Conservation (phyloP, 2,888 invertebrate species). For the Lithophane leautieri region DNA sequence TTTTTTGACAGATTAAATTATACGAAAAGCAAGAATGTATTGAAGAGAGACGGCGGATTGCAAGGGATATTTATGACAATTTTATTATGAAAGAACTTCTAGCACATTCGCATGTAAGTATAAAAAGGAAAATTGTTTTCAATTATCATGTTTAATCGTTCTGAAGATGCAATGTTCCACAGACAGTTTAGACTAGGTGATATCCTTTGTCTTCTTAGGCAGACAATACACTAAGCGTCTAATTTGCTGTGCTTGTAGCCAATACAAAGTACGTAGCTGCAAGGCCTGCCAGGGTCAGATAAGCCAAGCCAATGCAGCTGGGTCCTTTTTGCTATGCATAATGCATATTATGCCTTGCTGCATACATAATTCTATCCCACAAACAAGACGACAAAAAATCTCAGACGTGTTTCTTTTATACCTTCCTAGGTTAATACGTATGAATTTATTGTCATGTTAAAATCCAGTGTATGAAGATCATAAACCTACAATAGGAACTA, state of each 20-base stretch:
- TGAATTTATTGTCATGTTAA: background rate
- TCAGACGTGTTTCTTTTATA: background rate
- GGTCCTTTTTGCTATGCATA: slow-evolving; percentile 37
- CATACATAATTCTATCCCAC: slow-evolving; percentile 8
- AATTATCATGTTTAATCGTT: slow-evolving; percentile 17
- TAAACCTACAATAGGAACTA: slow-evolving; percentile 3
- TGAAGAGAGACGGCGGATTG: slow-evolving; percentile 98
- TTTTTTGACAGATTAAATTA: slow-evolving; percentile 96
- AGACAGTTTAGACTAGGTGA: slow-evolving; percentile 27
- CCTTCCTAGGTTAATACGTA: background rate
- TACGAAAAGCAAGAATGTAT: slow-evolving; percentile 99
- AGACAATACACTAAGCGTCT: slow-evolving; percentile 5
- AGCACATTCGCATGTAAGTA: slow-evolving; percentile 99
- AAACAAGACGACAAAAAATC: background rate
- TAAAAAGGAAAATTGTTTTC: slow-evolving; percentile 37
- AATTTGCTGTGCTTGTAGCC: background rate
- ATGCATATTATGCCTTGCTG: slow-evolving; percentile 6
- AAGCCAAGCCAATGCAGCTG: slow-evolving; percentile 13
- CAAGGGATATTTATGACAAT: slow-evolving; percentile 99
- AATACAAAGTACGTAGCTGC: slow-evolving; percentile 30
- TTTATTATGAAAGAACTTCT: slow-evolving; percentile 99
- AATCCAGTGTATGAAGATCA: slow-evolving; percentile 8
- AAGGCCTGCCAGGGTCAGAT: slow-evolving; percentile 19
- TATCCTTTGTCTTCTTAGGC: slow-evolving; percentile 19
- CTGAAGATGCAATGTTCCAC: slow-evolving; percentile 8